A percentile compares a stretch with the other conserved stretches of the same genome.
Conservation (phyloP, 92 coral and sea anemone species). For the Phenganax marumi region DNA sequence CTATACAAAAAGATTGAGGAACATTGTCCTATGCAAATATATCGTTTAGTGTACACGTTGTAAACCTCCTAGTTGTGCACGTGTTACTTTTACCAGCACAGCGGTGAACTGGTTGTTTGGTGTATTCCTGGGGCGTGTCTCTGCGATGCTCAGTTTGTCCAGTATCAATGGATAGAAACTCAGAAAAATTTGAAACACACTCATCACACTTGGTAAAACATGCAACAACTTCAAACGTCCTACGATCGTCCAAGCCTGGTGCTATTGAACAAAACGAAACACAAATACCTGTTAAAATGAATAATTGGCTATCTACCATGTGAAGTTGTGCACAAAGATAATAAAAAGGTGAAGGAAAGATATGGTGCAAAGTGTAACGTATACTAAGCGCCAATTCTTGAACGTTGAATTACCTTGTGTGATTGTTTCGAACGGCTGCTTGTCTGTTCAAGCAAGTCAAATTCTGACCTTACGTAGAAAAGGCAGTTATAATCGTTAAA, state of each 20-base stretch:
- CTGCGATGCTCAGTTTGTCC: constrained; percentile 18
- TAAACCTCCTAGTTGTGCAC: constrained; percentile 21
- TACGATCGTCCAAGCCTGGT: not conserved
- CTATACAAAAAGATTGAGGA: constrained; percentile 33
- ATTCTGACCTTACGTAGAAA: not conserved
- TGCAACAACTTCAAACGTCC: constrained; percentile 28
- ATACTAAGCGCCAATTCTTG: not conserved
- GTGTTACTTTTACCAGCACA: constrained; percentile 14
- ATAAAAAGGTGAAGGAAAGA: too few species aligned
- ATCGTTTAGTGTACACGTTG: constrained; percentile 13
- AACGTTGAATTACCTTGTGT: not conserved
- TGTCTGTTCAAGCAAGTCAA: constrained; percentile 21
- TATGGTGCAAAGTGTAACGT: not conserved
- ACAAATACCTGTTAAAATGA: not conserved
- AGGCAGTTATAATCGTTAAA: not conserved
- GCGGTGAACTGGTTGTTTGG: constrained; percentile 15
- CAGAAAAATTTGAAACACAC: constrained; percentile 22
- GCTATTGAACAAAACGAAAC: not conserved
- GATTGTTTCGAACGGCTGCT: constrained; percentile 29
- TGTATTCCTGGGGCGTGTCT: constrained; percentile 11
- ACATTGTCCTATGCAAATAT: constrained; percentile 25
- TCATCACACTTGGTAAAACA: constrained; percentile 16
- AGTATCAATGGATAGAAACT: constrained; percentile 26
- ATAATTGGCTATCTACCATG: not conserved
- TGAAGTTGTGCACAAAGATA: not conserved